A percentile compares a stretch with the other conserved stretches of the same genome.
These are phyloP conservation scores for honey bee (Apis mellifera) DNA, from an alignment of 1,140 invertebrate genomes.

Conservation along the genomic window Amel_HAv3.1 CM009936.2:5823001-5823500, in stretches of 20 bases:
- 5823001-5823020: conserved; percentile 61
- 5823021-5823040: conserved; percentile 52
- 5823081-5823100: neutral
- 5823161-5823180: conserved; percentile 69
- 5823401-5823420: conserved; percentile 48
- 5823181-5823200: conserved; percentile 64
- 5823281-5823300: no score
- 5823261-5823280: neutral
- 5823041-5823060: conserved; percentile 48
- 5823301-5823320: neutral
- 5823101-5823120: neutral
- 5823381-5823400: neutral
- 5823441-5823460: no score
- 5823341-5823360: no score
- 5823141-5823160: conserved; percentile 53
- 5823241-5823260: neutral
- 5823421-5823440: conserved; percentile 42
- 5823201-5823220: conserved; percentile 32
- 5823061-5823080: neutral
- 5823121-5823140: neutral
- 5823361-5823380: neutral
- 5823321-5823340: neutral
- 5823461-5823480: neutral
- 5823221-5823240: neutral
- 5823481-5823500: conserved; percentile 24